Base-by-base conservation (phyloP, 1,140 invertebrate genomes). In the Drosophila biarmipes region DNA sequence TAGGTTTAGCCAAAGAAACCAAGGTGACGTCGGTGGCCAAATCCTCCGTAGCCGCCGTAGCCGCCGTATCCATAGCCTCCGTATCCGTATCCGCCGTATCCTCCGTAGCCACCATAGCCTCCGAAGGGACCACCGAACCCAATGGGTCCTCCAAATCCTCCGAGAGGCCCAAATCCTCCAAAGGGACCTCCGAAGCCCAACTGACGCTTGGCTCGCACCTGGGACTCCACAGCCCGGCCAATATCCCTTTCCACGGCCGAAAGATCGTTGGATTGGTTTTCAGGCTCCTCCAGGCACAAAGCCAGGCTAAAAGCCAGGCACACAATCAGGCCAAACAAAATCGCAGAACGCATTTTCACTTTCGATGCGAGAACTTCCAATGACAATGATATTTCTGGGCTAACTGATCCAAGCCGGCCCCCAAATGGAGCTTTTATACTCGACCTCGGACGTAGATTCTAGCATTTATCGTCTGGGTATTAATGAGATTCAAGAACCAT, bases 401-500 rank as follows among this genome's bases (percentile, higher is more conserved):
- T 54, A 82, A 87, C 84, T 87, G 82, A 78, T 62, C 15, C 12
- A 6, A 52, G 27, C 24, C 37, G 11, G 24, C 31, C 31, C 7
- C 42, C 14, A 8, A n/a, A 14, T 14, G 17, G n/a, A 12, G 27
- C 52, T 63, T 64, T 81, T 86, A 75, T 86, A 86, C 38, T 24
- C 35, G 27, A 38, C 24, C 34, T 34, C 34, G 11, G 21, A 17
- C 31, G 19, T 12, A 34, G 37, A 21, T 46, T 46, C 59, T 49
- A 52, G 27, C 64, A 42, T 64, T 86, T 86, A 86, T 78, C 82
- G 78, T 54, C 31, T 64, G 14, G 29, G 48, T 80, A 85, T 80
- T 84, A 84, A 84, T 84, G 80, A 73, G 71, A 85, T 84, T 84
- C 80, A 84, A 84, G 80, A 85, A 80, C 80, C 77, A 68, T 85